phyloP scores from a whole-genome alignment of 2,113 vertebrate genomes.

The Dendrocopos noguchii region DNA sequence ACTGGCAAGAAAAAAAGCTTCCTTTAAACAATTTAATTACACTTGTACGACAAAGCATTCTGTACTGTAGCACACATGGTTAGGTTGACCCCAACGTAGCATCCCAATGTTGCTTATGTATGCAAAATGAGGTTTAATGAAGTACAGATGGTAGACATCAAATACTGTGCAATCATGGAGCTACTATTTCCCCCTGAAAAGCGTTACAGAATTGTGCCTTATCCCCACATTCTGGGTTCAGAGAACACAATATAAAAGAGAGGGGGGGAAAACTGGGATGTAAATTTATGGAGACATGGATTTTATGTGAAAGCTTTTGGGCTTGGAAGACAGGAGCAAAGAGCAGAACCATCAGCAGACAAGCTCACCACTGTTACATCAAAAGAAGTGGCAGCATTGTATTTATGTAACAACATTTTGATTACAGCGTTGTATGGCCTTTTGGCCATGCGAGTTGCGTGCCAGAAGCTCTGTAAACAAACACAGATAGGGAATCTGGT shows the following conservation, averaged over 20 bases:
- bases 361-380: conserved; percentile 6
- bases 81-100: conserved; percentile 42
- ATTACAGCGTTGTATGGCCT: conserved; percentile 41
- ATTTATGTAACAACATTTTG: conserved; percentile 45
- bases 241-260: not conserved
- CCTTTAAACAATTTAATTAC: conserved; percentile 49
- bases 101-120: conserved; percentile 48
- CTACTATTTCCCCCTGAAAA: conserved; percentile 11
- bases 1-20: conserved; percentile 33
- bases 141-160: conserved; percentile 48
- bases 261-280: not conserved
- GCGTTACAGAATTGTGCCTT: not conserved
- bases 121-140: conserved; percentile 52
- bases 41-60: conserved; percentile 22
- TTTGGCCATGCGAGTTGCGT: not conserved
- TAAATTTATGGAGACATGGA: not conserved
- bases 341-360: not conserved
- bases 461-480: conserved; percentile 62
- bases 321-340: not conserved
- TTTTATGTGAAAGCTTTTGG: not conserved
- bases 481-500: conserved; percentile 57
- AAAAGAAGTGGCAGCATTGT: conserved; percentile 51
- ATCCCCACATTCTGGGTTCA: not conserved
- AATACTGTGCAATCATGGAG: not conserved
- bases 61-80: conserved; percentile 40